These are phyloP conservation scores for Mactra quadrangularis DNA, from an alignment of 1,140 invertebrate species.

Conservation along the genomic window DNA sequence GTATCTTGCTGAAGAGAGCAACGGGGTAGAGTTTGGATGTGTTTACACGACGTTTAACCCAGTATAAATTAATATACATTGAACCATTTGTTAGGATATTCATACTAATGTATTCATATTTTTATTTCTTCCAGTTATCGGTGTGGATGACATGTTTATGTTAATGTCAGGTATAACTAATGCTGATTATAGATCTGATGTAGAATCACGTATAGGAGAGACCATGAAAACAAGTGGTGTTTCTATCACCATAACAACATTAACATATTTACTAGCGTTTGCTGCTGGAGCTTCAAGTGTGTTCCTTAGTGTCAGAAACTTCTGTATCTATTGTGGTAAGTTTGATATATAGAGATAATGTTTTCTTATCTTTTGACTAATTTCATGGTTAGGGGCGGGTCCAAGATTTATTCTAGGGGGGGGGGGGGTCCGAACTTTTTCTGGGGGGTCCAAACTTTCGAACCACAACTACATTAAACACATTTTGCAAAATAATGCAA, in stretches of 20 bases:
- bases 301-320: conserved; percentile 97
- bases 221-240: conserved; percentile 96
- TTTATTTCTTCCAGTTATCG: conserved; percentile 89
- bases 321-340: conserved; percentile 96
- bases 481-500: no score
- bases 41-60: not conserved
- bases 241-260: conserved; percentile 97
- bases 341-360: not conserved
- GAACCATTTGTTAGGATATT: not conserved
- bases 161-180: conserved; percentile 94
- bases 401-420: no score
- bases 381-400: no score
- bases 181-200: conserved; percentile 88
- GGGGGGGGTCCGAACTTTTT: no score
- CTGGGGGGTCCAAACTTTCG: no score
- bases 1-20: no score
- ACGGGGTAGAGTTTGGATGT: conserved; percentile 77
- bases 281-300: conserved; percentile 97
- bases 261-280: conserved; percentile 97
- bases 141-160: conserved; percentile 97
- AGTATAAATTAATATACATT: not conserved
- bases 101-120: not conserved
- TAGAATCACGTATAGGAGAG: conserved; percentile 92
- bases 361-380: not conserved
- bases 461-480: no score